These are phyloP conservation scores for Aquatica leii DNA, from an alignment of 2,888 invertebrate species.

Conservation along the genomic window DNA sequence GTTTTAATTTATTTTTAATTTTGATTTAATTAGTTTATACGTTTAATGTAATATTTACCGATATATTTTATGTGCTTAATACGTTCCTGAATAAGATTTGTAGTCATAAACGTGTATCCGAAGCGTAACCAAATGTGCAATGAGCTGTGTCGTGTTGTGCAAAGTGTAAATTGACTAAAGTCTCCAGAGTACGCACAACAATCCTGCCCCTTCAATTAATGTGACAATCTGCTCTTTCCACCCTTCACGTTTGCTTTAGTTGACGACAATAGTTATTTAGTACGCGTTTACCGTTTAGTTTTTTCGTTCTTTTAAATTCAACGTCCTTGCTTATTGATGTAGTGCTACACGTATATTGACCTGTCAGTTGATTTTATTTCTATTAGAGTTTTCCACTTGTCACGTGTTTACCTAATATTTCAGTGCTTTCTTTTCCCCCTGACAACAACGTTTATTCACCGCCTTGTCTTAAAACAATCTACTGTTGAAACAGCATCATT, in stretches of 20 bases:
- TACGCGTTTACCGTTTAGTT: not conserved
- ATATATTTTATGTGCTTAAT: slow-evolving; percentile 13
- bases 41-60: not conserved
- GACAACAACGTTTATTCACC: slow-evolving; percentile 35
- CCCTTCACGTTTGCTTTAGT: slow-evolving; percentile 22
- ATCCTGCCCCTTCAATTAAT: slow-evolving; percentile 61
- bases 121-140: slow-evolving; percentile 62
- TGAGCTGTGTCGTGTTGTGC: slow-evolving; percentile 71
- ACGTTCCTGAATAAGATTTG: slow-evolving; percentile 39
- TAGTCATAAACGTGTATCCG: slow-evolving; percentile 42
- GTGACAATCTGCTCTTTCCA: slow-evolving; percentile 48
- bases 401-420: slow-evolving; percentile 42
- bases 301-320: slow-evolving; percentile 8
- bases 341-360: slow-evolving; percentile 32
- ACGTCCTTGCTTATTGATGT: not conserved
- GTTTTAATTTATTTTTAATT: too few species aligned
- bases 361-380: slow-evolving; percentile 33
- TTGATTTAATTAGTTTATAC: too few species aligned
- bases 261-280: slow-evolving; percentile 20
- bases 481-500: not conserved
- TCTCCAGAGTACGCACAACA: slow-evolving; percentile 57
- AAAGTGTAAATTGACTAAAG: slow-evolving; percentile 72
- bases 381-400: slow-evolving; percentile 34
- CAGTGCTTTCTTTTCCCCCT: slow-evolving; percentile 35
- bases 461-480: slow-evolving; percentile 16